These are phyloP conservation scores for Microchrysa polita DNA, from an alignment of 2,888 invertebrate genomes.

Conservation along the genomic window DNA sequence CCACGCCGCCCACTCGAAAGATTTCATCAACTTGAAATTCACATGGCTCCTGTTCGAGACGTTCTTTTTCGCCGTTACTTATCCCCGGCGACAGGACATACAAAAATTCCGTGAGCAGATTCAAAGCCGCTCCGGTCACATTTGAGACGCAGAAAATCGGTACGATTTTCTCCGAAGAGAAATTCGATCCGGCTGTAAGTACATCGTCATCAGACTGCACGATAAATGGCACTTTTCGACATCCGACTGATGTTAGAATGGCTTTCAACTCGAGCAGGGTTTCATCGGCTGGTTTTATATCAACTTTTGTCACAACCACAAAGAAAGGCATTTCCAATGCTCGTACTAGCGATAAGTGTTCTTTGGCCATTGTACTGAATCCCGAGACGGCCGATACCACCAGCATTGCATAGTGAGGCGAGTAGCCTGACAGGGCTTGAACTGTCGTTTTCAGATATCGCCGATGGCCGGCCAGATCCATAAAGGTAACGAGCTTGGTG, in stretches of 20 bases:
- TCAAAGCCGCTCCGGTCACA: slow-evolving; percentile 86
- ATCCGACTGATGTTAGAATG: slow-evolving; percentile 73
- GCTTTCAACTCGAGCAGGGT: slow-evolving; percentile 70
- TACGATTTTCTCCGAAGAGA: slow-evolving; percentile 71
- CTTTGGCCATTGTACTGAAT: slow-evolving; percentile 83
- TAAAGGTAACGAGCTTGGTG: slow-evolving; percentile 91
- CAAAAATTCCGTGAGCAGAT: slow-evolving; percentile 85
- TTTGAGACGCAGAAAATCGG: slow-evolving; percentile 91
- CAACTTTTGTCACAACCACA: slow-evolving; percentile 92
- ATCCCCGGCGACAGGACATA: slow-evolving; percentile 80
- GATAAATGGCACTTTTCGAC: slow-evolving; percentile 72
- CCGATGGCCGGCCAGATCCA: slow-evolving; percentile 95
- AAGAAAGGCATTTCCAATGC: slow-evolving; percentile 90
- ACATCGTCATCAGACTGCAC: slow-evolving; percentile 77
- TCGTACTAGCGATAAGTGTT: slow-evolving; percentile 86
- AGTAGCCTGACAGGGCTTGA: slow-evolving; percentile 92
- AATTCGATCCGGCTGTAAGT: slow-evolving; percentile 75
- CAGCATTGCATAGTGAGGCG: slow-evolving; percentile 90
- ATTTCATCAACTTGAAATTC: slow-evolving; percentile 96
- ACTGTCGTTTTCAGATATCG: slow-evolving; percentile 96
- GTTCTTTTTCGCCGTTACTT: slow-evolving; percentile 72
- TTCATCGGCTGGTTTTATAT: slow-evolving; percentile 74
- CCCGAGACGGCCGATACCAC: slow-evolving; percentile 86
- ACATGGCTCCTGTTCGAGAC: slow-evolving; percentile 77
- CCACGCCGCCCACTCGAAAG: slow-evolving; percentile 84